phyloP scores from a whole-genome alignment of 2,797 vertebrate species.

The Heteromormyrus szaboi region DNA sequence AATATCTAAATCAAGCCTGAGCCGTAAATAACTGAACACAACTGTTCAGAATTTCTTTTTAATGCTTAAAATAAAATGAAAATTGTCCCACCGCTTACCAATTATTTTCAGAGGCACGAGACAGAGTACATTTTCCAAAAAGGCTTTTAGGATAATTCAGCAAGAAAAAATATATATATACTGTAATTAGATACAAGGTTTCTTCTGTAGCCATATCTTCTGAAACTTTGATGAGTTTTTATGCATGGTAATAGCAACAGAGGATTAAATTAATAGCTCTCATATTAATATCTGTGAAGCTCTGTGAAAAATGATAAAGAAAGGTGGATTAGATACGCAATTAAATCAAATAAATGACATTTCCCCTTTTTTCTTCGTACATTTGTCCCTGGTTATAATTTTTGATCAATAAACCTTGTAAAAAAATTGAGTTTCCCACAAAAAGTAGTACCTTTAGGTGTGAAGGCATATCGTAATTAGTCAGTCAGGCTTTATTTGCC shows the following conservation, averaged over 20 bases:
- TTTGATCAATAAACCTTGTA: background rate
- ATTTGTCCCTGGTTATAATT: background rate
- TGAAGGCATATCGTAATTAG: background rate
- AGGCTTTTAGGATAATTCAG: background rate
- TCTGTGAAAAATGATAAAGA: background rate
- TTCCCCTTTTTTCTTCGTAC: background rate
- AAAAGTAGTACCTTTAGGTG: background rate
- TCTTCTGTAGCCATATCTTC: background rate
- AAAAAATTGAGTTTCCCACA: background rate
- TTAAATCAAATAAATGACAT: background rate
- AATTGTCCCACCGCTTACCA: background rate
- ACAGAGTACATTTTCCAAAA: background rate
- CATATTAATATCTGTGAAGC: background rate
- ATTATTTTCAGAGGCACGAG: background rate
- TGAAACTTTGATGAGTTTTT: conserved; percentile 5
- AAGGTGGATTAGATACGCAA: conserved; percentile 8
- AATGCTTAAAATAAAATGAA: background rate
- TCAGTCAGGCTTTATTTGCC: background rate
- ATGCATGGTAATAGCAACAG: background rate
- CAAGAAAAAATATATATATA: background rate
- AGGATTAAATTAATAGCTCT: conserved; percentile 8
- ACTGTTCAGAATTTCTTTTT: conserved; percentile 1
- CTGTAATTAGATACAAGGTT: background rate
- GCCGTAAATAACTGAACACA: conserved; percentile 13
- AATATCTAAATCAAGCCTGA: conserved; percentile 13